Conservation (phyloP, 1,140 invertebrate species). For the Leptinotarsa defecta region DNA sequence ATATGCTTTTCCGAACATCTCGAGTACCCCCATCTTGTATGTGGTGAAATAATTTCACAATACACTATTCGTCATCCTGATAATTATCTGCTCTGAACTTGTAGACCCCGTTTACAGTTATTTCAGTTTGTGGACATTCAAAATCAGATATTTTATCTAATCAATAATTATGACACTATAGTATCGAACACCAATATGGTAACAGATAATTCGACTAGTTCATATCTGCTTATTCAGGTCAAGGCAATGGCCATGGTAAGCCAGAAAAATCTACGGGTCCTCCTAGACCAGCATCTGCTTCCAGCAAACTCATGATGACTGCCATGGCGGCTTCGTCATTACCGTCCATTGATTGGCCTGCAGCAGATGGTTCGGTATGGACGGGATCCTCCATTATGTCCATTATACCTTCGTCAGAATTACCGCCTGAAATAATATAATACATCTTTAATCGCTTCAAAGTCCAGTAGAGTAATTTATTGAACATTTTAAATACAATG, state of each 20-base stretch:
- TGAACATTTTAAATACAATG: no score
- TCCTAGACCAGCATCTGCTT: conserved; percentile 71
- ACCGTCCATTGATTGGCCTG: conserved; percentile 65
- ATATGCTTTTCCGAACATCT: no score
- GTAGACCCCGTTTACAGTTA: no score
- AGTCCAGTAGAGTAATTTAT: no score
- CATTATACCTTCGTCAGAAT: conserved; percentile 63
- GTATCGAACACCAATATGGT: not conserved
- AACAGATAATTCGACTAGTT: not conserved
- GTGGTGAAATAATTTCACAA: no score
- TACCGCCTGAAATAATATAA: conserved; percentile 48
- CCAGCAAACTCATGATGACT: conserved; percentile 88
- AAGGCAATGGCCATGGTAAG: conserved; percentile 84
- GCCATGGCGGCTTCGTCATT: conserved; percentile 91
- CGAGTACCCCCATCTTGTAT: no score
- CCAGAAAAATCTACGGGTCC: conserved; percentile 83
- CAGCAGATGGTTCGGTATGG: conserved; percentile 53
- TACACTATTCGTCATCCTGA: no score
- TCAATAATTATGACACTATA: no score
- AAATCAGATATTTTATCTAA: no score
- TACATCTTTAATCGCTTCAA: no score
- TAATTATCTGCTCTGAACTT: no score
- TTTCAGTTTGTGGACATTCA: no score
- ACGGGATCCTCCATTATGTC: conserved; percentile 65
- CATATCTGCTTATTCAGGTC: conserved; percentile 41